These are phyloP conservation scores for Holothuria glaberrima DNA, from an alignment of 35 echinoderm and acorn worm species.

Conservation along the genomic window DNA sequence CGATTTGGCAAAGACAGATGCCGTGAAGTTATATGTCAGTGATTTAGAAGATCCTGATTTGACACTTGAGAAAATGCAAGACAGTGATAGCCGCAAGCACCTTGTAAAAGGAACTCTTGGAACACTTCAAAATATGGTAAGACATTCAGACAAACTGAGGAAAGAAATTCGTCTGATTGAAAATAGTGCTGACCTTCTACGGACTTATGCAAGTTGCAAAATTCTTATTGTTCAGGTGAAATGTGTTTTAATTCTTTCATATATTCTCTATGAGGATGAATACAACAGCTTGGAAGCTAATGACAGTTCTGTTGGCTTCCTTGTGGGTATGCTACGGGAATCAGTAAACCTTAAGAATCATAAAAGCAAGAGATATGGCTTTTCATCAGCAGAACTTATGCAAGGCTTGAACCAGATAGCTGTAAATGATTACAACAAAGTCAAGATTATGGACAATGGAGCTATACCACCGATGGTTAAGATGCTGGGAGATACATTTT, in stretches of 20 bases:
- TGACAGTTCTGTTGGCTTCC: conserved; percentile 67
- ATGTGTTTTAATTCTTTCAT: conserved; percentile 68
- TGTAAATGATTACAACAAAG: conserved; percentile 84
- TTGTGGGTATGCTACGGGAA: conserved; percentile 82
- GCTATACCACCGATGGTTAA: conserved; percentile 42
- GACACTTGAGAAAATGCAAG: conserved; percentile 53
- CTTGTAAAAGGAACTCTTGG: conserved; percentile 76
- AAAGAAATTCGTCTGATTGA: conserved; percentile 46
- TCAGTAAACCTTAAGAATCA: conserved; percentile 73
- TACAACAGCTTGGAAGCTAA: conserved; percentile 59
- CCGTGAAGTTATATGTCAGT: conserved; percentile 62
- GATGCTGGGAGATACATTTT: conserved; percentile 58
- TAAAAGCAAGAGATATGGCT: conserved; percentile 79
- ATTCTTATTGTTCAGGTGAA: conserved; percentile 79
- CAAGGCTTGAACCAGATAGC: conserved; percentile 84
- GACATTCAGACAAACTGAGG: conserved; percentile 49
- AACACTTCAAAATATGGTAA: conserved; percentile 81
- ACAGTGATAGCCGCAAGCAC: conserved; percentile 62
- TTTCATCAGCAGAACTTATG: conserved; percentile 72
- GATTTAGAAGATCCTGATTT: conserved; percentile 78
- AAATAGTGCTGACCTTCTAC: conserved; percentile 54
- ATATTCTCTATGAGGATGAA: conserved; percentile 81
- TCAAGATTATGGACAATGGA: conserved; percentile 79
- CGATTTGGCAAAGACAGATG: conserved; percentile 52
- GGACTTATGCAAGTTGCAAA: conserved; percentile 38